These are phyloP conservation scores for Drosophila micromelanica DNA, from an alignment of 1,140 invertebrate species.

Conservation along the genomic window DNA sequence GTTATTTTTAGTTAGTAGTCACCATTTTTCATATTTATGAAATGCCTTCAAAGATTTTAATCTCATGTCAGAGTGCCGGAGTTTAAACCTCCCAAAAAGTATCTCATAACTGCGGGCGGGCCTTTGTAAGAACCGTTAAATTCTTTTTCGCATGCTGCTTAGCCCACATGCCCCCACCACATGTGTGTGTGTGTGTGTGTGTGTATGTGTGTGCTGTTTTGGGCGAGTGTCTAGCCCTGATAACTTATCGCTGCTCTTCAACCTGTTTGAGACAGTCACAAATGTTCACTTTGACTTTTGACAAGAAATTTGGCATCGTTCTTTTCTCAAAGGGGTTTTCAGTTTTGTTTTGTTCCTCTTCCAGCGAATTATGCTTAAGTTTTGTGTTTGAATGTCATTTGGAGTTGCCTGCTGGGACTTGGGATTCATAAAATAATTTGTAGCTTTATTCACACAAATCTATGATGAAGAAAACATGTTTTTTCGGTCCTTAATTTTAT, in stretches of 20 bases:
- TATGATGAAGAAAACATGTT: not conserved
- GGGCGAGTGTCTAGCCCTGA: conserved; percentile 18
- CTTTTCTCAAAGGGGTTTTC: not conserved
- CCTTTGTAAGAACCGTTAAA: conserved; percentile 41
- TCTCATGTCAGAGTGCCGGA: conserved; percentile 31
- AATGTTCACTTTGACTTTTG: conserved; percentile 34
- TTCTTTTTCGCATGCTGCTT: conserved; percentile 37
- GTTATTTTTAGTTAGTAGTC: conserved; percentile 50
- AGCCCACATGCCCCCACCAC: not conserved
- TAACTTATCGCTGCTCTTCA: conserved; percentile 39
- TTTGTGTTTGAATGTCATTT: not conserved
- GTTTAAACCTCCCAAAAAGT: conserved; percentile 18
- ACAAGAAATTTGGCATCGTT: conserved; percentile 11
- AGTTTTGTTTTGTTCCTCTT: conserved; percentile 1
- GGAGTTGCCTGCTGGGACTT: not conserved
- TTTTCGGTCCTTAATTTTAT: not conserved
- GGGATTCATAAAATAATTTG: not conserved
- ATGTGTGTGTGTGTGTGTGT: conserved; percentile 3
- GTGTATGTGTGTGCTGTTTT: not conserved
- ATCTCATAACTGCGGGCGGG: conserved; percentile 54
- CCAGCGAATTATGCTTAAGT: not conserved
- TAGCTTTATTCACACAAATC: conserved; percentile 5
- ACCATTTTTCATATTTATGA: conserved; percentile 59
- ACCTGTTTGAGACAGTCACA: conserved; percentile 27
- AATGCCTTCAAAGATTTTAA: conserved; percentile 65